Evolutionary conservation across 2,888 invertebrate genomes (phyloP).

Genomic region (Cephus rjabovi): DNA sequence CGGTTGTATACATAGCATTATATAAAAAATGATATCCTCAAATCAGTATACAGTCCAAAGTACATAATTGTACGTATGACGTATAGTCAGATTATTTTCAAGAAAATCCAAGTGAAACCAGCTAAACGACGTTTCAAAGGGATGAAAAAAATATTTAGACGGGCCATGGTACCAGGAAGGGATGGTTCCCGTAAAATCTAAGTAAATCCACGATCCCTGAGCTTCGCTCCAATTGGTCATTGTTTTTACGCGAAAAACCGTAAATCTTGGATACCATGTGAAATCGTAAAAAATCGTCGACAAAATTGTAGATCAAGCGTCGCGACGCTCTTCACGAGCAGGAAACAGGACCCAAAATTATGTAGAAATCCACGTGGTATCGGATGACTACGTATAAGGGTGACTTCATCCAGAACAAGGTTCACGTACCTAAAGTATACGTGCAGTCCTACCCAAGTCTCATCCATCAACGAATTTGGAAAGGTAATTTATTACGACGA

Average conservation of each 20-base stretch:
- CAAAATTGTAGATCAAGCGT: background rate
- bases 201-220: background rate
- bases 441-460: constrained; percentile 22
- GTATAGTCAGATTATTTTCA: background rate
- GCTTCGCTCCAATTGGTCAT: too few relatives aligned
- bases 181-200: background rate
- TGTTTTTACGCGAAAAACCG: too few relatives aligned
- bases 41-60: background rate
- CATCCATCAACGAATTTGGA: constrained; percentile 36
- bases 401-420: background rate
- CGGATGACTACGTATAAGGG: too few relatives aligned
- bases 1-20: background rate
- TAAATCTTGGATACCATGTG: background rate
- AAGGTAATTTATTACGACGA: constrained; percentile 35
- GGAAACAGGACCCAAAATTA: too few relatives aligned
- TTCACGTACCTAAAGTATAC: background rate
- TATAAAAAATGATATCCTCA: background rate
- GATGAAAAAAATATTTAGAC: background rate
- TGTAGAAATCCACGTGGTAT: too few relatives aligned
- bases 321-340: background rate
- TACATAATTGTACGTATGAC: background rate
- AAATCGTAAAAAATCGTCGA: background rate
- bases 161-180: background rate
- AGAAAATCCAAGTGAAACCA: background rate
- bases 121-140: background rate